Conservation (phyloP, 2,113 vertebrate species). For the Rutilus rutilus region DNA sequence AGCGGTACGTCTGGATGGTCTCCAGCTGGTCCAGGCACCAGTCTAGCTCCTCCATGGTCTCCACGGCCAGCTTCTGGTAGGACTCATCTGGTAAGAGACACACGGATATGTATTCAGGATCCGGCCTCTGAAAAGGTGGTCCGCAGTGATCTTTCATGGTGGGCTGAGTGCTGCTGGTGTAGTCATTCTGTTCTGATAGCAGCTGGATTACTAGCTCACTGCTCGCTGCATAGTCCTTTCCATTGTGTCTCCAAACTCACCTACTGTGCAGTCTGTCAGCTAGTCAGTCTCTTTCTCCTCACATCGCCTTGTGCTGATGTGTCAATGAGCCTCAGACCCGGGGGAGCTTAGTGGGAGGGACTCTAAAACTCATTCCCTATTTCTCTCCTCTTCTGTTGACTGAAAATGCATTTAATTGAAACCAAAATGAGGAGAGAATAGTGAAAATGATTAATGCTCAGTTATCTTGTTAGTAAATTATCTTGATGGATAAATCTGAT, state of each 20-base stretch:
- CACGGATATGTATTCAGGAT: constrained; percentile 32
- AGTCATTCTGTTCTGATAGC: constrained; percentile 9
- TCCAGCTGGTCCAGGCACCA: constrained; percentile 63
- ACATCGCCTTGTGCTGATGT: constrained; percentile 50
- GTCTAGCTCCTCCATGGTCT: constrained; percentile 61
- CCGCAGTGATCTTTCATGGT: constrained; percentile 28
- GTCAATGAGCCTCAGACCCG: constrained; percentile 42
- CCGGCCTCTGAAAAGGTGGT: constrained; percentile 27
- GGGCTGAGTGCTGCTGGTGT: constrained; percentile 18
- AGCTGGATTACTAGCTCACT: constrained; percentile 27
- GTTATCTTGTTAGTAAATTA: constrained; percentile 1
- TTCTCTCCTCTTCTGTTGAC: constrained; percentile 34
- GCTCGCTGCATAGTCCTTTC: not conserved
- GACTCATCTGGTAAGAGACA: constrained; percentile 56
- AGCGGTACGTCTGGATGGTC: constrained; percentile 61
- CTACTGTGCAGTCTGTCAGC: constrained; percentile 11
- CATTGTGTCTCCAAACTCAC: not conserved
- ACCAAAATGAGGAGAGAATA: not conserved
- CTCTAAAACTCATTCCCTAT: constrained; percentile 41
- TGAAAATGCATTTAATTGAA: not conserved
- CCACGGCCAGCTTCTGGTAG: constrained; percentile 57
- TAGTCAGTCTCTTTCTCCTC: constrained; percentile 23
- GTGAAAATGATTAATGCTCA: constrained; percentile 2
- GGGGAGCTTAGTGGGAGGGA: constrained; percentile 32
- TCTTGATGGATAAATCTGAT: not conserved